Base-by-base conservation (phyloP, 1,140 invertebrate species). In the Sinella curviseta region DNA sequence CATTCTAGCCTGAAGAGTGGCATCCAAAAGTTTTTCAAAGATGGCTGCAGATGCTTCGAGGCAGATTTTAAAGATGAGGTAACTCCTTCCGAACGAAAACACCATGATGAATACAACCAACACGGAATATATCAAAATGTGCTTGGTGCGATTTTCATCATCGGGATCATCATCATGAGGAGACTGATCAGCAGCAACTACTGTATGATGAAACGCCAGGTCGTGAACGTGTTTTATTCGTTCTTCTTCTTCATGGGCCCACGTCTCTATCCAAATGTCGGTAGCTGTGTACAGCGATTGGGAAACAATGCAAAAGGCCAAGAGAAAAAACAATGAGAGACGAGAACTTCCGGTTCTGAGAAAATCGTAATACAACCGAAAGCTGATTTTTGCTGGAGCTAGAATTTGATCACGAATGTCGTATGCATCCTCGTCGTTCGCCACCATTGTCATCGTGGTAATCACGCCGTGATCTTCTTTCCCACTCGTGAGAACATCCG, bases 21-120 rank as follows among this genome's bases (percentile, higher is more conserved):
- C 17, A 17, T 26, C 17, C 20, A 80, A 57, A 14, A 77, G 30
- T 54, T 80, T 33, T n/a, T 14, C 4, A 55, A 78, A 74, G 12
- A 80, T 31, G 36, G 20, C 2, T 12, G 35, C 35, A 17, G 74
- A 67, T 26, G 79, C 79, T 48, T n/a, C 1, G 8, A 77, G 12
- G 70, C 70, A 74, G 34, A 74, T 74, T 74, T 31, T 31, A 31
- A 74, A 74, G 30, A 74, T 74, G 3, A 36, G 30, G 3, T 28
- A 12, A 24, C 70, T 74, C 34, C 70, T 31, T 28, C 57, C 57
- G 24, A 60, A 60, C 14, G 57, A n/a, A 16, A 60, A 16, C 24
- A 31, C 2, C 8, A 74, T 31, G 30, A 31, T 74, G 31, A 31
- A 24, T 3, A 31, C 31, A 3, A 74, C 16, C 31, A 74, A 26